Conservation (phyloP, 1,140 invertebrate species). For the Helicoverpa armigera region DNA sequence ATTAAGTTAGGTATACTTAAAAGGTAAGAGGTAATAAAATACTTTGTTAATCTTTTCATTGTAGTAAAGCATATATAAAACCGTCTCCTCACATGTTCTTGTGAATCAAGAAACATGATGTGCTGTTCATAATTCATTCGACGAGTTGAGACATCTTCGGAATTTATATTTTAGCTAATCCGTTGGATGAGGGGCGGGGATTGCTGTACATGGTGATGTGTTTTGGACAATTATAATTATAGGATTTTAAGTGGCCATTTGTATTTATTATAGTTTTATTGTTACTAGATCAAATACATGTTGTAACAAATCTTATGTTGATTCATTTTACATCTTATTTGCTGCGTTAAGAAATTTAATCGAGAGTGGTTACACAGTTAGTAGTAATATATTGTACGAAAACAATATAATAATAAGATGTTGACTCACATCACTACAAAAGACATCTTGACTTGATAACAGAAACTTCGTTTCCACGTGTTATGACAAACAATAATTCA, state of each 20-base stretch:
- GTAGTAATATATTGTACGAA: no score
- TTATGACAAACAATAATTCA: not conserved
- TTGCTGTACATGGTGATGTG: slow-evolving; percentile 44
- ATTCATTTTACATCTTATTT: no score
- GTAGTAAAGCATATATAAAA: not conserved
- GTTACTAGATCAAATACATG: no score
- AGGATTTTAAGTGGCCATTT: not conserved
- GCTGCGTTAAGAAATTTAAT: no score
- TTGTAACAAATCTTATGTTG: no score
- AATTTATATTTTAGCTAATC: slow-evolving; percentile 61
- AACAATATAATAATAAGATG: no score
- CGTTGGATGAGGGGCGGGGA: slow-evolving; percentile 24
- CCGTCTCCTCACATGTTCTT: not conserved
- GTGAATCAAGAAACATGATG: slow-evolving; percentile 46
- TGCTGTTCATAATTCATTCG: slow-evolving; percentile 56
- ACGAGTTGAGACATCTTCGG: slow-evolving; percentile 57
- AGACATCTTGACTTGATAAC: no score
- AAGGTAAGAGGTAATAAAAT: not conserved
- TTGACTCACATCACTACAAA: no score
- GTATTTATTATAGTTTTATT: no score
- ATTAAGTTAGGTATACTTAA: no score
- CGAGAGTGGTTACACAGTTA: no score
- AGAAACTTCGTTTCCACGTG: no score
- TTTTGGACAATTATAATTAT: not conserved
- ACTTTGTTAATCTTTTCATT: not conserved